These are phyloP conservation scores for Martes martes DNA, from an alignment of 2,113 vertebrate genomes.

Conservation along the genomic window DNA sequence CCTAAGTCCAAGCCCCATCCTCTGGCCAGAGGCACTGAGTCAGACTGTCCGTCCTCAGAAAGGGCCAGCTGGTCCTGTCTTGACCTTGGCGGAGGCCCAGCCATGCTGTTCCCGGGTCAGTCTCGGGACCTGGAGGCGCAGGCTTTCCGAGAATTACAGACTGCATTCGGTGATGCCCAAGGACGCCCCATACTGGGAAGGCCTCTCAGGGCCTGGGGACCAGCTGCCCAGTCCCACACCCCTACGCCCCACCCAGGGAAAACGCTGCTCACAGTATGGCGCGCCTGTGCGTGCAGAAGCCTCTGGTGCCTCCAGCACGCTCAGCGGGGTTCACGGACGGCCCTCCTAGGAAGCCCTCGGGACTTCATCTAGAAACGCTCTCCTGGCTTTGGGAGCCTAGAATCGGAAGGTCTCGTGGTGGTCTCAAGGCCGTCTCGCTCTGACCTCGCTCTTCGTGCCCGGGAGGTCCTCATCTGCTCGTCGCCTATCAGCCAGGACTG, in stretches of 20 bases:
- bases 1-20: neutral
- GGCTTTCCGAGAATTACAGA: neutral
- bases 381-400: neutral
- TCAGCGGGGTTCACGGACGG: neutral
- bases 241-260: no score
- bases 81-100: neutral
- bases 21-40: neutral
- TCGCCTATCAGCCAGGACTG: neutral
- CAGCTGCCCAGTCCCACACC: neutral
- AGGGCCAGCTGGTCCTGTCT: neutral
- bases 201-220: neutral
- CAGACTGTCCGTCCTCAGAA: neutral
- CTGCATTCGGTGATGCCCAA: neutral
- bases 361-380: neutral
- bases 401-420: neutral
- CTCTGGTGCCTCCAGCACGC: neutral
- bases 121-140: neutral
- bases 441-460: neutral
- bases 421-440: no score
- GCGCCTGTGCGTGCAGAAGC: neutral
- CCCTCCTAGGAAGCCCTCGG: neutral
- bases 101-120: neutral
- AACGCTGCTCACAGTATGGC: neutral
- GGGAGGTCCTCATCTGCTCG: neutral
- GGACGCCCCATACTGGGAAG: neutral